Percentiles rank a stretch among this genome's conserved stretches.
Conservation (phyloP, 1,140 invertebrate species). For the Monochamus saltuarius region DNA sequence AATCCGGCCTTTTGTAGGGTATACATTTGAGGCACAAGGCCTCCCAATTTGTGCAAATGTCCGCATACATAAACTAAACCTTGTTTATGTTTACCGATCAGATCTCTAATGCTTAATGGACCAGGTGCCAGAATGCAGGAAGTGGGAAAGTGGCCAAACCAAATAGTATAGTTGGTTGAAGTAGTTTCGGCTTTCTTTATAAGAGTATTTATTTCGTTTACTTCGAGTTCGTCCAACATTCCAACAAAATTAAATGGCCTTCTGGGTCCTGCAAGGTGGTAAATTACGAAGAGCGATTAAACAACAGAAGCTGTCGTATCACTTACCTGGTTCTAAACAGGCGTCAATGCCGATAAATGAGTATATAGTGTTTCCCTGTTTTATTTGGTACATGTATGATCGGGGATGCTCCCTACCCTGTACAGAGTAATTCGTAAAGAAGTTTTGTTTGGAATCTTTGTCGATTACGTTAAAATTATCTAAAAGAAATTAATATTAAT, state of each 20-base stretch:
- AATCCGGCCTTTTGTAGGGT: constrained; percentile 80
- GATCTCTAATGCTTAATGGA: constrained; percentile 57
- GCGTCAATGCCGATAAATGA: constrained; percentile 87
- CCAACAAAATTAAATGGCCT: constrained; percentile 94
- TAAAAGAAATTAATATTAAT: constrained; percentile 52
- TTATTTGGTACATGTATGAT: constrained; percentile 75
- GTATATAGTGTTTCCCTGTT: constrained; percentile 60
- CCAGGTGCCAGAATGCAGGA: constrained; percentile 74
- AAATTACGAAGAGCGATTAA: background rate
- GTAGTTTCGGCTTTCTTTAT: constrained; percentile 52
- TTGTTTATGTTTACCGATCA: constrained; percentile 57
- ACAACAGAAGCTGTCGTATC: background rate
- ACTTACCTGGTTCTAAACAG: constrained; percentile 73
- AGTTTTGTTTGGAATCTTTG: constrained; percentile 70
- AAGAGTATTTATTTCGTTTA: constrained; percentile 57
- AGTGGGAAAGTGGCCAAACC: constrained; percentile 94
- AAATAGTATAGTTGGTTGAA: constrained; percentile 66
- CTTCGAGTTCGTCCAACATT: constrained; percentile 63
- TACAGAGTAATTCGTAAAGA: constrained; percentile 77
- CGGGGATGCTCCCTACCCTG: constrained; percentile 70
- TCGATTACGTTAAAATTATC: constrained; percentile 87
- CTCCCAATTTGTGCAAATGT: constrained; percentile 84
- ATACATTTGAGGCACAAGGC: constrained; percentile 82
- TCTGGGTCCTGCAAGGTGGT: constrained; percentile 59
- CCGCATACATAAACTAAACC: constrained; percentile 84